Base-by-base conservation (phyloP, 1,140 invertebrate genomes). In the Druon quercuslanigerum region DNA sequence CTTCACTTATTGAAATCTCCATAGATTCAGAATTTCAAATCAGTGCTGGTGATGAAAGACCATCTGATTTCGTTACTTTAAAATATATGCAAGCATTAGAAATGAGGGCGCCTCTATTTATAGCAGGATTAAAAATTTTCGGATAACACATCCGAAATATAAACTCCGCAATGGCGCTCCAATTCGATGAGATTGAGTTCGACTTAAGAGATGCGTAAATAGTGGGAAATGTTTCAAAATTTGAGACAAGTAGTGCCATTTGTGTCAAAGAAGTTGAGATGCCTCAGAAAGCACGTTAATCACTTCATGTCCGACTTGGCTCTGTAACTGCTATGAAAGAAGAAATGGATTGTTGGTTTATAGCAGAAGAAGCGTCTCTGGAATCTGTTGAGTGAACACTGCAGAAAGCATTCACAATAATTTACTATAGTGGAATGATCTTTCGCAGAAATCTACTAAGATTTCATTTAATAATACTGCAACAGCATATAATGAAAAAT, bases 281-380 rank as follows among this genome's bases (percentile, higher is more conserved):
- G 60, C 60, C 16, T 66, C 60, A 46, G 25, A 66, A 33, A 66
- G 33, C 25, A 66, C 60, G 60, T 46, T 66, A 66, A 66, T 66
- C 40, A 66, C 60, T 66, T 66, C 60, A 66, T 66, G 60, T 66
- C 46, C 20, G 60, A 66, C 60, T n/a, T 66, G 60, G 60, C 60
- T 40, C 14, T 66, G 40, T 66, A 66, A 66, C 25, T 66, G 60
- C 60, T 66, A 66, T 33, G 60, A 66, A 66, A 66, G 60, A 66
- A 66, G 60, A 66, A 66, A 66, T 66, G 60, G 60, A 66, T 66
- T 66, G 60, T 66, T 12, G 60, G 60, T 66, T 66, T 66, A 66
- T 66, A 4, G 14, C 33, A 66, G 33, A 25, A 25, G 60, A 66
- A 66, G 60, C 60, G 33, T 16, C 60, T 66, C 60, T 66, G 60